Conservation (phyloP, 2,113 vertebrate species). For the Catharus minimus region DNA sequence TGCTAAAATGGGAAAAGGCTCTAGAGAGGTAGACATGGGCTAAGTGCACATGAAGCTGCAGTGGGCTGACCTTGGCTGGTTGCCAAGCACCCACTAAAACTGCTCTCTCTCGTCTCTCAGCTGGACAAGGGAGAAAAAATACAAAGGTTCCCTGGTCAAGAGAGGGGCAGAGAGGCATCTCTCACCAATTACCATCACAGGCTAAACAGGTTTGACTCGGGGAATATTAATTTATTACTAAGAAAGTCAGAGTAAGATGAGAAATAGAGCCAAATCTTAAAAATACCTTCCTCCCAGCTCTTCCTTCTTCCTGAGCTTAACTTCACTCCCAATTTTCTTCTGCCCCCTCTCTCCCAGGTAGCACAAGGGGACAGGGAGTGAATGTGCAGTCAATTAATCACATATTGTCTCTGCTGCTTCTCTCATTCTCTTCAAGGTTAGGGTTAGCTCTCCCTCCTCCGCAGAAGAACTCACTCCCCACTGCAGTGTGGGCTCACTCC, state of each 20-base stretch:
- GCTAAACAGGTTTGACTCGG: accelerated
- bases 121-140: not conserved
- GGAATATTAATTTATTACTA: not conserved
- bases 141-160: not conserved
- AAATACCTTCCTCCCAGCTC: not conserved
- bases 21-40: not conserved
- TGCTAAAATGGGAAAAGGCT: not conserved
- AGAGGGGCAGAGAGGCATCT: not conserved
- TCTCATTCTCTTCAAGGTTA: not conserved
- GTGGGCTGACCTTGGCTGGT: not conserved
- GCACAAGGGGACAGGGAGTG: not conserved
- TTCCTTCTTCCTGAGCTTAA: not conserved
- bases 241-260: not conserved
- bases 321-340: not conserved
- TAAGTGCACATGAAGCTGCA: not conserved
- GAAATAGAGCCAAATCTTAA: not conserved
- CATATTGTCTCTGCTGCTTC: not conserved
- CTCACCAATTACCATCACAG: not conserved
- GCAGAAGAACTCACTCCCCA: not conserved
- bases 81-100: not conserved
- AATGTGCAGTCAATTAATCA: not conserved
- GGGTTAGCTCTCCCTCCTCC: not conserved
- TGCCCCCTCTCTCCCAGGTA: not conserved
- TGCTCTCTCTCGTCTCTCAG: not conserved
- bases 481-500: not conserved